A percentile compares a stretch with the other conserved stretches of the same genome.
These are phyloP conservation scores for Hedya salicella DNA, from an alignment of 2,888 invertebrate genomes.

Conservation along the genomic window DNA sequence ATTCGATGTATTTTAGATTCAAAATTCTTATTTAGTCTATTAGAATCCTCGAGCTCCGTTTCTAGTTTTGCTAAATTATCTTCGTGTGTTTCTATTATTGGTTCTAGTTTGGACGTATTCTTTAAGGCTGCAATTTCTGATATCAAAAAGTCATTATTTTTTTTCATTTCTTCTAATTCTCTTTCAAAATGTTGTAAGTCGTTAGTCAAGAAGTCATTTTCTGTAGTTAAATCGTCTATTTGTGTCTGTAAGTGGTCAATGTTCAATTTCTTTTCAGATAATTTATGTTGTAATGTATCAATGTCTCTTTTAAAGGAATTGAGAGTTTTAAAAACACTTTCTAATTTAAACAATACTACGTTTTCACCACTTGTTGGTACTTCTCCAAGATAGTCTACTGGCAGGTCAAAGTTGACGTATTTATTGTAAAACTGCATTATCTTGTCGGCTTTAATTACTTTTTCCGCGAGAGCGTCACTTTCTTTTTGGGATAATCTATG, in stretches of 20 bases:
- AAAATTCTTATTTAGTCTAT: constrained; percentile 84
- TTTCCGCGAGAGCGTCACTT: constrained; percentile 56
- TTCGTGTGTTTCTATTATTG: constrained; percentile 90
- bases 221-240: constrained; percentile 82
- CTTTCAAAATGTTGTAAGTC: constrained; percentile 84
- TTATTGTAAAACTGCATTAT: constrained; percentile 77
- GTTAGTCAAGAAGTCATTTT: constrained; percentile 78
- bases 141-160: constrained; percentile 89
- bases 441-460: constrained; percentile 68
- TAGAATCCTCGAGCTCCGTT: constrained; percentile 87
- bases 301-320: constrained; percentile 85
- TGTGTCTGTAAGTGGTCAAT: constrained; percentile 80
- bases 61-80: constrained; percentile 87
- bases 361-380: constrained; percentile 73
- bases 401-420: constrained; percentile 79
- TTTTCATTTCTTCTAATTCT: constrained; percentile 87
- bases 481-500: constrained; percentile 70
- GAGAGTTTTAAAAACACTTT: constrained; percentile 83
- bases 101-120: constrained; percentile 87
- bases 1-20: constrained; percentile 85
- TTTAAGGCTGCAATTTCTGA: constrained; percentile 87
- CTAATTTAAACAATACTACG: constrained; percentile 74
- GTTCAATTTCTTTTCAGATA: constrained; percentile 84
- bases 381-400: constrained; percentile 78
- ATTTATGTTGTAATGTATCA: constrained; percentile 83